phyloP scores from a whole-genome alignment of 2,113 vertebrate species.

The Pongo abelii region DNA sequence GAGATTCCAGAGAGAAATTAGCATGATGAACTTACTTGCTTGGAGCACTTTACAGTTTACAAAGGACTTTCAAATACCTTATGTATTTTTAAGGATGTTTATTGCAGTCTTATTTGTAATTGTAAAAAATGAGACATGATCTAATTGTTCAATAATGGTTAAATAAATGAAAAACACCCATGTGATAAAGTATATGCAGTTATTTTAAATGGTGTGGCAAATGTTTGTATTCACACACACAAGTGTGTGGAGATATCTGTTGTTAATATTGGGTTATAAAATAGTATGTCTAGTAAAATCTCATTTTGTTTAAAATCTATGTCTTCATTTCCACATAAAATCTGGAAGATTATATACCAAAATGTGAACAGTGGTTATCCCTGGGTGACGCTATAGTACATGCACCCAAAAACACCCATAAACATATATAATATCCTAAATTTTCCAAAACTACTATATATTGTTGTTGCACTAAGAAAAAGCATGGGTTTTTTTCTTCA shows the following conservation, averaged over 20 bases:
- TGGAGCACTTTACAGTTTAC: neutral
- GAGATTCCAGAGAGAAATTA: neutral
- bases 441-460: neutral
- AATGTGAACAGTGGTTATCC: neutral
- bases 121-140: neutral
- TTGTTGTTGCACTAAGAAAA: neutral
- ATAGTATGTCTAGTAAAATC: neutral
- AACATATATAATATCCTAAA: too few species aligned
- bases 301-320: neutral
- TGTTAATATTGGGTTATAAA: neutral
- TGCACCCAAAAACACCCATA: accelerated
- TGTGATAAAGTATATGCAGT: neutral
- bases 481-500: neutral
- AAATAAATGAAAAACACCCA: neutral
- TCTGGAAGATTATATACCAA: neutral
- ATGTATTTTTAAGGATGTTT: neutral
- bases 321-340: neutral
- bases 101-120: neutral
- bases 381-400: neutral
- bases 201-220: neutral
- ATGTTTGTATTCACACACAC: neutral
- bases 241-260: neutral
- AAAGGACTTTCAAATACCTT: neutral
- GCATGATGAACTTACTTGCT: neutral
- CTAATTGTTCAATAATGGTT: neutral